Evolutionary conservation across 2,113 vertebrate genomes (phyloP).

Genomic region (Theristicus caerulescens): DNA sequence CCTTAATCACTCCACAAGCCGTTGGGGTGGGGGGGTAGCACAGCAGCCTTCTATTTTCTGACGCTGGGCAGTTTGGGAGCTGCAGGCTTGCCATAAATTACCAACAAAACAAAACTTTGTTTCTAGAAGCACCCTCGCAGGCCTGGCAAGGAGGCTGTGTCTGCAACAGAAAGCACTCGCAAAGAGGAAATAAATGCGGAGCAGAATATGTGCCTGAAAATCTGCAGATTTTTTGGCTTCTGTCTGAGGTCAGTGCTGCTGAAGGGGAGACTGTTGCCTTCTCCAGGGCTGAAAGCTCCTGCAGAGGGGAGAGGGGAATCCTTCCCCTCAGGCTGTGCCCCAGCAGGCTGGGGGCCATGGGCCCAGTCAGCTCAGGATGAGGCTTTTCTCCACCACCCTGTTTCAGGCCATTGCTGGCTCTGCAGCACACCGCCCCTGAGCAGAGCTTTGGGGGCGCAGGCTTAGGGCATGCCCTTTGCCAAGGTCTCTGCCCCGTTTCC

Average conservation of each 20-base stretch:
- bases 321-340: neutral
- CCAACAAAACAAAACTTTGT: neutral
- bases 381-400: neutral
- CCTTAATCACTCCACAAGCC: constrained; percentile 31
- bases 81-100: constrained; percentile 28
- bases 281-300: neutral
- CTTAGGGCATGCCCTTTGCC: neutral
- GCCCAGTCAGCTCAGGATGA: neutral
- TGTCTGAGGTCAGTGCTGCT: neutral
- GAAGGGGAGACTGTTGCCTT: neutral
- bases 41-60: neutral
- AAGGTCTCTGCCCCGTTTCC: neutral
- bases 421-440: neutral
- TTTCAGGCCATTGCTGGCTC: neutral
- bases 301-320: neutral
- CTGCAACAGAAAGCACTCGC: neutral
- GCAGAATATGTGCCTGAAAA: neutral
- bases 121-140: neutral
- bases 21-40: neutral
- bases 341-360: neutral
- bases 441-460: neutral
- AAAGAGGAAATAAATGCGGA: neutral
- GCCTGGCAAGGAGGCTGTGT: neutral
- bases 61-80: neutral
- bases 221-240: neutral